Evolutionary conservation across 2,888 invertebrate species (phyloP), one percentile per base, ranked within the genome.

Genomic region (Amaurobius ferox): DNA sequence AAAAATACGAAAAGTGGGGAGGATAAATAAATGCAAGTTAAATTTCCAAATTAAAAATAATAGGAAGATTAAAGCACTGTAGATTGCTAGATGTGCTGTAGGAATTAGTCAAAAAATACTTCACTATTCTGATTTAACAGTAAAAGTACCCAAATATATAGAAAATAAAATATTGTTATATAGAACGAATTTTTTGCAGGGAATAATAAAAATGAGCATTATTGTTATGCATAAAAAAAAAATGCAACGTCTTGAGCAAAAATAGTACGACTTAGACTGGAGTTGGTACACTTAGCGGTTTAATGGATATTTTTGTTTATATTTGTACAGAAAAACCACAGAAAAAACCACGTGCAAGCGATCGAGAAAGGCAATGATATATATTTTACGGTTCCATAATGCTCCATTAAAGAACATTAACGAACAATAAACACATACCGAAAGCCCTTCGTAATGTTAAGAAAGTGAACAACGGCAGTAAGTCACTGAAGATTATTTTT

Each of bases 371-470:
- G 32, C 72, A 85, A 85, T 85, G 83, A 85, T 85, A 72, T 85
- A 77, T 77, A 77, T 85, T 85, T 85, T 85, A 77, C 83, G 77
- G 64, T 72, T 62, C 67, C 83, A 85, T 85, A 85, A 85, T 72
- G 77, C 83, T 77, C 83, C 72, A 85, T 85, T 85, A 85, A 66
- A 72, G 71, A 39, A 72, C 83, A 83, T 83, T 83, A 83, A 77
- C 83, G 70, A 62, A 83, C 83, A 85, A 85, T 85, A 85, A 85
- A 85, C 83, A 85, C 71, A 76, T 30, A 71, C 61, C 76, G 48
- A 32, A 44, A 3, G 23, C 55, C 23, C 55, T 55, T 55, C 55
- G 55, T 55, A 55, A 55, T 55, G 55, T 23, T 55, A 55, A 55
- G 55, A 55, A 55, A 55, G 55, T 55, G 55, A 55, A 55, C 55